Conservation (phyloP, 1,140 invertebrate genomes). For the Dufourea novaeangliae region DNA sequence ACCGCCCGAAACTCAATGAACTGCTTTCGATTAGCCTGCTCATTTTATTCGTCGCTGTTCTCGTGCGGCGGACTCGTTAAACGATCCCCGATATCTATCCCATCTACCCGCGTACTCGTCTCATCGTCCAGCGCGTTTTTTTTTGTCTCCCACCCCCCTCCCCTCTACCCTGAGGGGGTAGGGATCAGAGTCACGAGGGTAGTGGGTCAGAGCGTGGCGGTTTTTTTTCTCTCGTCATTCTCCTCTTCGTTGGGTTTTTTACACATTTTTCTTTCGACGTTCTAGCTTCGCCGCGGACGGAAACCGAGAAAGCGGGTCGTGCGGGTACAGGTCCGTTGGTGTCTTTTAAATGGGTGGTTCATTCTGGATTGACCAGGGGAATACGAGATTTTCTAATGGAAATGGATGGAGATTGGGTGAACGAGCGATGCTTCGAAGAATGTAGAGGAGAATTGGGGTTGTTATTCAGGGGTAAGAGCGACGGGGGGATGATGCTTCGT, state of each 20-base stretch:
- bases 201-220: constrained; percentile 70
- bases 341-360: not conserved
- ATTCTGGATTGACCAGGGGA: constrained; percentile 23
- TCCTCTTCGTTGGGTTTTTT: not conserved
- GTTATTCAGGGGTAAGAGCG: no score
- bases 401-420: constrained; percentile 1
- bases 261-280: not conserved
- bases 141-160: no score
- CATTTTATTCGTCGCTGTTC: constrained; percentile 73
- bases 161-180: constrained; percentile 64
- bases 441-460: no score
- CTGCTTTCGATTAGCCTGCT: constrained; percentile 78
- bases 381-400: constrained; percentile 31
- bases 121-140: constrained; percentile 38
- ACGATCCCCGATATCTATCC: constrained; percentile 44
- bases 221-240: not conserved
- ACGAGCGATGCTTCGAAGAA: constrained; percentile 8
- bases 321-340: constrained; percentile 62
- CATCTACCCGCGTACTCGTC: constrained; percentile 15
- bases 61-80: constrained; percentile 66
- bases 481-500: no score
- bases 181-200: constrained; percentile 76
- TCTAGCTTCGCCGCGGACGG: constrained; percentile 1
- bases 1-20: constrained; percentile 78
- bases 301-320: constrained; percentile 71